Evolutionary conservation across 1,140 invertebrate species (phyloP).

Genomic region (Cherax destructor): DNA sequence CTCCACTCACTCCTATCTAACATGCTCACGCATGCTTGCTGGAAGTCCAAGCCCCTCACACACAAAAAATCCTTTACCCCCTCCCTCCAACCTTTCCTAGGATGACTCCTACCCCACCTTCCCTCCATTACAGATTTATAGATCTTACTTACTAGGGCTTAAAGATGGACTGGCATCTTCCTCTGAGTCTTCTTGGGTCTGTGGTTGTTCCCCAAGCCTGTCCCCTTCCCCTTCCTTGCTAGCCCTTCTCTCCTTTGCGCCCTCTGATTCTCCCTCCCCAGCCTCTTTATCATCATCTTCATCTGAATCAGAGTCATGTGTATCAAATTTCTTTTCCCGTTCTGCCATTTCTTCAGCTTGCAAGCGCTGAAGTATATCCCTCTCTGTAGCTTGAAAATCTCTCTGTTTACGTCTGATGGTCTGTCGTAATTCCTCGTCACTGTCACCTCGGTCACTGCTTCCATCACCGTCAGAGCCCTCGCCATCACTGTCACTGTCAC

Average conservation of each 20-base stretch:
- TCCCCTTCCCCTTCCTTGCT: slow-evolving; percentile 30
- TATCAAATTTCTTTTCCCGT: slow-evolving; percentile 44
- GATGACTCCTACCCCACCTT: too few species aligned
- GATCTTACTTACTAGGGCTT: not conserved
- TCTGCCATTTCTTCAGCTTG: slow-evolving; percentile 77
- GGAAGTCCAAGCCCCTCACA: too few species aligned
- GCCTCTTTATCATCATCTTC: slow-evolving; percentile 30
- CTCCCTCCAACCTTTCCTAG: too few species aligned
- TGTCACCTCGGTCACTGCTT: slow-evolving; percentile 74
- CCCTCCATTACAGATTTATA: too few species aligned
- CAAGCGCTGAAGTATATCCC: slow-evolving; percentile 78
- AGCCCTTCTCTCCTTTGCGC: slow-evolving; percentile 15
- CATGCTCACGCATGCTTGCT: too few species aligned
- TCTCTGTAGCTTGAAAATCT: slow-evolving; percentile 78
- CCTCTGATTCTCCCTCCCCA: slow-evolving; percentile 5
- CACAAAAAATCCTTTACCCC: too few species aligned
- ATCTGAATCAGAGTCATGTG: slow-evolving; percentile 47
- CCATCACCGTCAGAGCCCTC: slow-evolving; percentile 74
- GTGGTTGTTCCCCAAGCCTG: slow-evolving; percentile 21
- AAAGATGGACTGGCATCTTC: slow-evolving; percentile 5
- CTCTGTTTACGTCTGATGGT: slow-evolving; percentile 76
- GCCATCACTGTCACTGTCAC: slow-evolving; percentile 77
- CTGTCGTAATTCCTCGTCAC: slow-evolving; percentile 78
- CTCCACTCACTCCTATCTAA: too few species aligned
- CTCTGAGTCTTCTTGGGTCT: not conserved